These are phyloP conservation scores for Steinernema khuongi DNA, from an alignment of 1,140 invertebrate genomes.

Conservation along the genomic window DNA sequence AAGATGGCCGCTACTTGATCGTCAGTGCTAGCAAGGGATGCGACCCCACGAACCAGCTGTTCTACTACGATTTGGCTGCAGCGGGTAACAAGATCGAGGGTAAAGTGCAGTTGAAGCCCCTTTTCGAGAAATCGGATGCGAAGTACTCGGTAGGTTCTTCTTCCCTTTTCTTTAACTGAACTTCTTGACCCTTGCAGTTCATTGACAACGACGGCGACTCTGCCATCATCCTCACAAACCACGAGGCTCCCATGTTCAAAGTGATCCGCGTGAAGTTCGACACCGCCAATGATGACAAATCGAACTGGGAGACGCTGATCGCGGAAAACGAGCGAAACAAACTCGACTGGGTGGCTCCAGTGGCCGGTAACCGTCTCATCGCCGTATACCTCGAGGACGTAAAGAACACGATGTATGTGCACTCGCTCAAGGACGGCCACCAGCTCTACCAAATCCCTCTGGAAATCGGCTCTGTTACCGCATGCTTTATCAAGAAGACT, in stretches of 20 bases:
- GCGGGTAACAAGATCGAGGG: constrained; percentile 44
- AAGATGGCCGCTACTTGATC: constrained; percentile 52
- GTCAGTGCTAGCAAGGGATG: constrained; percentile 47
- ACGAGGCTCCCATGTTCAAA: constrained; percentile 82
- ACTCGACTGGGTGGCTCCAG: constrained; percentile 77
- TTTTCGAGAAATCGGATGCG: constrained; percentile 79
- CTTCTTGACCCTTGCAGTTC: constrained; percentile 66
- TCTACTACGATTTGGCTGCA: constrained; percentile 50
- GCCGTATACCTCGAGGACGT: constrained; percentile 88
- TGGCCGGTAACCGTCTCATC: constrained; percentile 79
- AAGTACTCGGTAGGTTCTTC: constrained; percentile 75
- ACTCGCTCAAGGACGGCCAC: constrained; percentile 71
- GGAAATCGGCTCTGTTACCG: constrained; percentile 77
- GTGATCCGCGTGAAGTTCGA: constrained; percentile 82
- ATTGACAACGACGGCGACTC: constrained; percentile 79
- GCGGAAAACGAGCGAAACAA: constrained; percentile 79
- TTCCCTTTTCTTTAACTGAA: constrained; percentile 9
- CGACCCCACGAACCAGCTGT: constrained; percentile 53
- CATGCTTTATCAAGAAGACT: constrained; percentile 76
- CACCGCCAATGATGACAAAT: constrained; percentile 63
- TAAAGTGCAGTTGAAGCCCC: constrained; percentile 53
- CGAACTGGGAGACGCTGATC: constrained; percentile 78
- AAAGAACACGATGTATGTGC: constrained; percentile 78
- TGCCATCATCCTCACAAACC: constrained; percentile 84
- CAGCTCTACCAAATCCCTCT: constrained; percentile 63